Conservation (phyloP, 2,888 invertebrate species). For the Cantharis flavilabris region DNA sequence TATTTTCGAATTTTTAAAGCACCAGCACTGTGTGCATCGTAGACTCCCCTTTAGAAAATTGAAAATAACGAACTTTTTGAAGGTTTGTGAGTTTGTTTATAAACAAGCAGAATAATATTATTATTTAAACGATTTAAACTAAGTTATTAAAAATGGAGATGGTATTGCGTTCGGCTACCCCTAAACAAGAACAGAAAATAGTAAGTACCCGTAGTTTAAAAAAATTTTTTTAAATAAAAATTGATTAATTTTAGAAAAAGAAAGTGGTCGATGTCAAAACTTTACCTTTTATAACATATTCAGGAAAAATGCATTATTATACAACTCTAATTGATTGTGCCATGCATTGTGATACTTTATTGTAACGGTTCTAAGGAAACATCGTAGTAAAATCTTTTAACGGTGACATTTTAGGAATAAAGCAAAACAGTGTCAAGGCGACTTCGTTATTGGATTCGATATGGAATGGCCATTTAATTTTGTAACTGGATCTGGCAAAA, state of each 20-base stretch:
- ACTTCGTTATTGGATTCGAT: conserved; percentile 66
- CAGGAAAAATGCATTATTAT: conserved; percentile 48
- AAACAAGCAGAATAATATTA: too few species aligned
- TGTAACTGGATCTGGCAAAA: conserved; percentile 63
- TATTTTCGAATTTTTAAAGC: too few species aligned
- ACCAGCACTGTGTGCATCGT: too few species aligned
- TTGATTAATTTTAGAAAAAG: conserved; percentile 1
- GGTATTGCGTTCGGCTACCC: not conserved
- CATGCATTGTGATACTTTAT: conserved; percentile 54
- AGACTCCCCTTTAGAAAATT: not conserved
- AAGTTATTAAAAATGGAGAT: not conserved
- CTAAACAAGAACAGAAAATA: not conserved
- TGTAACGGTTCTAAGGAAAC: conserved; percentile 45
- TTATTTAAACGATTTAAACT: not conserved
- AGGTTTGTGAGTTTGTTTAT: not conserved
- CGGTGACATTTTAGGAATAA: conserved; percentile 46
- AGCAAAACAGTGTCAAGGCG: conserved; percentile 46
- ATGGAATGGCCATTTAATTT: conserved; percentile 70
- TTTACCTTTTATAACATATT: conserved; percentile 42
- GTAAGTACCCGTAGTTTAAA: not conserved
- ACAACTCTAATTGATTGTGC: conserved; percentile 57
- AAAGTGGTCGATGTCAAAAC: conserved; percentile 18
- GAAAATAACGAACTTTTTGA: not conserved
- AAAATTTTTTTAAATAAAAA: not conserved
- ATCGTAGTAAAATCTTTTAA: not conserved